Conservation (phyloP, 1,140 invertebrate species). For the Papilio dardanus region DNA sequence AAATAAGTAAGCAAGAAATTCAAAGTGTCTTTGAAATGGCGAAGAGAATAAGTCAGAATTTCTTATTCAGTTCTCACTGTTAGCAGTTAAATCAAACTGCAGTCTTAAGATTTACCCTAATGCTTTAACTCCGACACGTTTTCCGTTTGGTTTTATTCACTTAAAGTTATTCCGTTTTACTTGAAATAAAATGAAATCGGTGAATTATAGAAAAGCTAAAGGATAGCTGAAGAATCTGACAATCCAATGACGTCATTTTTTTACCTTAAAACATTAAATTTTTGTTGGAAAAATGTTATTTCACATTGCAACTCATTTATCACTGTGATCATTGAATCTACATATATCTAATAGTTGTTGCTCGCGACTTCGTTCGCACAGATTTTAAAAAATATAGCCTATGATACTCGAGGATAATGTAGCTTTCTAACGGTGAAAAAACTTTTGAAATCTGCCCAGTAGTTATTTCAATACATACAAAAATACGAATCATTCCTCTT, state of each 20-base stretch:
- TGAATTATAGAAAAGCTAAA: not conserved
- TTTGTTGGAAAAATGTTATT: no score
- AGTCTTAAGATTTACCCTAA: conserved; percentile 4
- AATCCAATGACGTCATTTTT: no score
- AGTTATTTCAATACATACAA: no score
- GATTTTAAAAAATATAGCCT: no score
- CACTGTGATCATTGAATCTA: not conserved
- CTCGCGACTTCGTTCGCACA: no score
- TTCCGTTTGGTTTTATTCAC: not conserved
- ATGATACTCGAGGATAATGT: no score
- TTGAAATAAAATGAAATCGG: not conserved
- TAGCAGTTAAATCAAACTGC: not conserved
- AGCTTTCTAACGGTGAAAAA: no score
- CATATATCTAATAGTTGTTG: no score
- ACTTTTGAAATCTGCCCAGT: no score
- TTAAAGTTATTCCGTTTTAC: not conserved
- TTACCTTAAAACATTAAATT: no score
- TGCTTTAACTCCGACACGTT: conserved; percentile 8
- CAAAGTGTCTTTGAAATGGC: not conserved
- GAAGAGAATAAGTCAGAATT: not conserved
- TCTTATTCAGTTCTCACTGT: not conserved
- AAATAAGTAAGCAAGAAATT: not conserved
- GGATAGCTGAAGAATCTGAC: no score
- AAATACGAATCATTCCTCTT: no score
- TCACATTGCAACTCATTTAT: not conserved